Conservation (phyloP, 2,113 vertebrate species). For the Xerus inauris region DNA sequence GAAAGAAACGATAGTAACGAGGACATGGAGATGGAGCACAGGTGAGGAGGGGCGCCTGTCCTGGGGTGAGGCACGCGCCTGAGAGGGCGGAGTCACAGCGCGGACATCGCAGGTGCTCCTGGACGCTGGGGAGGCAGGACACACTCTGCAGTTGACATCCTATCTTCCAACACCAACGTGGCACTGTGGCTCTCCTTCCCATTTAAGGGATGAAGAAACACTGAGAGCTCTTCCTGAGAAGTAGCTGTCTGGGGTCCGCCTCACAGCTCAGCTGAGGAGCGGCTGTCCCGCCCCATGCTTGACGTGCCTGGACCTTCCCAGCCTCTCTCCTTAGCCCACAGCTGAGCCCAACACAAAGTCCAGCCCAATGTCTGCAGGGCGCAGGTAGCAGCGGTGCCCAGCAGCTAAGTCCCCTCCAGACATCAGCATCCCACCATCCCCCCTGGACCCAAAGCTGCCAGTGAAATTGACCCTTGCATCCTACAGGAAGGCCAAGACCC, state of each 20-base stretch:
- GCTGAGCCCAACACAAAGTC: background rate
- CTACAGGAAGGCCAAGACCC: background rate
- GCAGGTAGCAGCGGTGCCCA: background rate
- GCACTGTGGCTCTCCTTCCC: background rate
- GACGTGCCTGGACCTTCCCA: too few species aligned
- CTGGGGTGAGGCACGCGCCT: background rate
- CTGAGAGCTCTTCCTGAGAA: background rate
- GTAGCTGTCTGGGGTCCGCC: background rate
- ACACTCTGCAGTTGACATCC: fast-evolving
- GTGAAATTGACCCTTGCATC: fast-evolving
- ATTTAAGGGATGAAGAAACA: background rate
- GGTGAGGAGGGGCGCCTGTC: background rate
- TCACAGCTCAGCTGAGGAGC: background rate
- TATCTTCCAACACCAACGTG: background rate
- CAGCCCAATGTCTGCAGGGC: fast-evolving
- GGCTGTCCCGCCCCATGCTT: background rate
- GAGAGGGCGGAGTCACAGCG: too few species aligned
- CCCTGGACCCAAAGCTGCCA: background rate
- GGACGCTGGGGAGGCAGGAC: too few species aligned
- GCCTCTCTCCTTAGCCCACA: background rate
- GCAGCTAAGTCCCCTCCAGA: background rate
- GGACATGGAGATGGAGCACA: background rate
- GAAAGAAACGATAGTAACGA: background rate
- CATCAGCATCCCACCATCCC: background rate
- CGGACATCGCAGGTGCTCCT: too few species aligned